These are phyloP conservation scores for Alsophila aescularia DNA, from an alignment of 2,888 invertebrate genomes.

Conservation along the genomic window DNA sequence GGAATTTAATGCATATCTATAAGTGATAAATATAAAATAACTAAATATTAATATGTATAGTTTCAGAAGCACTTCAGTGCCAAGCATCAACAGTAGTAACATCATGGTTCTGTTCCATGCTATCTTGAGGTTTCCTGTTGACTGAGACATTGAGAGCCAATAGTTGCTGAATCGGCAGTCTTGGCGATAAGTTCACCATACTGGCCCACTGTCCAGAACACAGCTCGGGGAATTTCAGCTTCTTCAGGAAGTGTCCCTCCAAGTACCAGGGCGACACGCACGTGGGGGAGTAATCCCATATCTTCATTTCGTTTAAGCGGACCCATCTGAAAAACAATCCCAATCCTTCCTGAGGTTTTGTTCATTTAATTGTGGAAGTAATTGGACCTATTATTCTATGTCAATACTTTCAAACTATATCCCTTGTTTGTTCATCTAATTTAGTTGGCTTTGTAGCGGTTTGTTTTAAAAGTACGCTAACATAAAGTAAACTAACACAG, in stretches of 20 bases:
- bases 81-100: conserved; percentile 68
- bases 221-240: conserved; percentile 88
- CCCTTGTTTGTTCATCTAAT: not conserved
- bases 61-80: conserved; percentile 43
- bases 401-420: not conserved
- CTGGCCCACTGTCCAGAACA: conserved; percentile 92
- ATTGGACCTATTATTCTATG: conserved; percentile 6
- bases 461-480: not conserved
- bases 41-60: too few relatives aligned
- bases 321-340: conserved; percentile 84
- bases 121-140: conserved; percentile 77
- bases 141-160: conserved; percentile 78
- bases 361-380: conserved; percentile 9
- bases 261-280: conserved; percentile 90
- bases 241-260: conserved; percentile 87
- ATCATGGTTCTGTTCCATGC: conserved; percentile 77
- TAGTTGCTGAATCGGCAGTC: conserved; percentile 85
- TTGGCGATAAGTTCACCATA: conserved; percentile 88
- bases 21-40: too few relatives aligned
- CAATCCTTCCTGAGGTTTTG: not conserved
- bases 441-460: not conserved
- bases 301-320: conserved; percentile 86
- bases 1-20: too few relatives aligned
- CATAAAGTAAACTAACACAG: not conserved
- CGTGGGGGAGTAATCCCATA: conserved; percentile 88